Conservation (phyloP, 2,888 invertebrate species). For the Habroteleia sp. region DNA sequence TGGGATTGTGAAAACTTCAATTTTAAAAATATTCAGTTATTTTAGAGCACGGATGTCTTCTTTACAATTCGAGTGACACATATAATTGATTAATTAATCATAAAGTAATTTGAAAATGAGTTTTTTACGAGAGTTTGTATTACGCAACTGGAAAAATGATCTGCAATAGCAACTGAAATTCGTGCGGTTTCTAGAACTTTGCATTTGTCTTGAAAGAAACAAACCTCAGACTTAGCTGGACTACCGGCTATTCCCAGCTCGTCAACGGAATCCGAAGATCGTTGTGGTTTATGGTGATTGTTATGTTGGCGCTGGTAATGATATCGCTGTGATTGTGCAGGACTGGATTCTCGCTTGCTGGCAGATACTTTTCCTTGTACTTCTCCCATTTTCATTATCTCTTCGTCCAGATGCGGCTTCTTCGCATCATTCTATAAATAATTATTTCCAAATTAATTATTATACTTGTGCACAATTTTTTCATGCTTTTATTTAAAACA, state of each 20-base stretch:
- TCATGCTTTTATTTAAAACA: no score
- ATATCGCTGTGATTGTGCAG: constrained; percentile 59
- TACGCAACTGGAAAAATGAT: no score
- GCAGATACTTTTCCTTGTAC: constrained; percentile 63
- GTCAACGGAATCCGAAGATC: constrained; percentile 70
- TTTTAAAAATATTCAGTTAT: no score
- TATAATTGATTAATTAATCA: no score
- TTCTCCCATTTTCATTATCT: constrained; percentile 73
- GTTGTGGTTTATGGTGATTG: constrained; percentile 73
- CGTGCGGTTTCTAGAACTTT: no score
- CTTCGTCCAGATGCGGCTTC: constrained; percentile 75
- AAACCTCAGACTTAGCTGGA: constrained; percentile 81
- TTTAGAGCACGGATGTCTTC: no score
- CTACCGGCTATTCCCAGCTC: constrained; percentile 82
- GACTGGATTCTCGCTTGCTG: constrained; percentile 58
- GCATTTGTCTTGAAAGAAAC: constrained; percentile 39
- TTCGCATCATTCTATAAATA: constrained; percentile 73
- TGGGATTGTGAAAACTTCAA: no score
- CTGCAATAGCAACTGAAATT: no score
- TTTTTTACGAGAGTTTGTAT: no score
- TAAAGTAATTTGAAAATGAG: no score
- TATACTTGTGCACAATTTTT: no score
- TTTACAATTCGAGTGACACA: no score
- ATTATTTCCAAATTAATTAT: constrained; percentile 9
- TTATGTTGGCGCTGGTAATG: constrained; percentile 65